phyloP scores from a whole-genome alignment of 2,888 invertebrate genomes.

The Ernsta delagoae region DNA sequence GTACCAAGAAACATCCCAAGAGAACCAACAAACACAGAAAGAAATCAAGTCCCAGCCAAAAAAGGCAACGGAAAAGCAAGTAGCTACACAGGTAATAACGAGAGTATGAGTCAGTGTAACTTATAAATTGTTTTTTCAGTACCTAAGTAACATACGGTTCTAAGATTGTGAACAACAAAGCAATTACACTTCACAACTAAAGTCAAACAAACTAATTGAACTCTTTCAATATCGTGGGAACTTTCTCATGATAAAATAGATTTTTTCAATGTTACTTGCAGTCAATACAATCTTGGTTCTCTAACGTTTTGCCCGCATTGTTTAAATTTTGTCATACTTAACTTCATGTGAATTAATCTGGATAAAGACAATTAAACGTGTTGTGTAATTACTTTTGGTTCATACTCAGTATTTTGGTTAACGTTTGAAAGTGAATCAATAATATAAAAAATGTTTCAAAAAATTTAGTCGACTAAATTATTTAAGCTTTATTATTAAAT shows the following conservation, averaged over 20 bases:
- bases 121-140: no score
- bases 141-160: no score
- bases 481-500: no score
- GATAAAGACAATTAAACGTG: background rate
- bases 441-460: background rate
- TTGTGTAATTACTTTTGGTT: background rate
- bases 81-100: conserved; percentile 11
- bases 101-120: no score
- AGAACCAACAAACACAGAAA: conserved; percentile 21
- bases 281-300: conserved; percentile 18
- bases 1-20: conserved; percentile 32
- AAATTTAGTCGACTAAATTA: no score
- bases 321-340: conserved; percentile 11
- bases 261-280: conserved; percentile 24
- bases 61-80: conserved; percentile 21
- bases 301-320: conserved; percentile 19
- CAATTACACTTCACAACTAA: background rate
- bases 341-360: conserved; percentile 16
- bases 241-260: conserved; percentile 21
- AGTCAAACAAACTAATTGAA: conserved; percentile 4
- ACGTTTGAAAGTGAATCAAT: no score
- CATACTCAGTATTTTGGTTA: no score
- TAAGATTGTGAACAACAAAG: background rate
- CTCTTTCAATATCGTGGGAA: conserved; percentile 28
- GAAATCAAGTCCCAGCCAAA: conserved; percentile 28